Evolutionary conservation across 2,797 vertebrate genomes (phyloP), one percentile per base, ranked within the genome.

Genomic region (Fringilla coelebs): DNA sequence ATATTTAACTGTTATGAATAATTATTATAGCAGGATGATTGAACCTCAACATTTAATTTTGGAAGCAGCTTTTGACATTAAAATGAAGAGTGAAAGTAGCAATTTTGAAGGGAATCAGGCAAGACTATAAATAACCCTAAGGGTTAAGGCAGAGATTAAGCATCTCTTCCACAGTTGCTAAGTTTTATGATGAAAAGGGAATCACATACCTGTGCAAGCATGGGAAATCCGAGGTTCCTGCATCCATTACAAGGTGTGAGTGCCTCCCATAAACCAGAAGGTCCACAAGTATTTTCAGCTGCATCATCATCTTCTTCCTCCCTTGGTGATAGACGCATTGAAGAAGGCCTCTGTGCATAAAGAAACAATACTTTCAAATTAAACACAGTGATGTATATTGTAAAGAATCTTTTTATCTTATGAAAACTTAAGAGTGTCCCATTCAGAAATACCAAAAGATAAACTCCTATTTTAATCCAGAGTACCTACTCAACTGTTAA

Each of bases 181-280:
- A 67, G 9, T 49, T 57, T 90, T 73, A 85, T 34, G 18, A 74
- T 48, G 17, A 58, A 81, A 89, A 95, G 22, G 19, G 41, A 82
- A 84, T 85, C 19, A 73, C 34, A 73, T 98, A 99, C 99, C 99
- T 99, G 98, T 61, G 98, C 98, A 78, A 98, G 97, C 95, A 98
- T 98, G 46, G 99, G 98, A 83, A 99, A 99, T 91, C 99, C 99
- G 2, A 99, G 98, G 96, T 99, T 99, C 91, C 97, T 98, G 97
- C 99, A 99, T 95, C 99, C 99, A 26, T 99, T 99, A 97, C 99
- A 99, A 62, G 99, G 99, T 45, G 99, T 99, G 83, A 99, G 63
- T 18, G 98, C 98, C 95, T 99, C 99, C 99, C 99, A 99, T 96
- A 99, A 98, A 96, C 99, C 99, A 29, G 98, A 97, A 40, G 99